Percentiles rank a stretch among this genome's conserved stretches.
Evolutionary conservation across 1,140 invertebrate species (phyloP).

Genomic region (Thalassaphorura encarpata): DNA sequence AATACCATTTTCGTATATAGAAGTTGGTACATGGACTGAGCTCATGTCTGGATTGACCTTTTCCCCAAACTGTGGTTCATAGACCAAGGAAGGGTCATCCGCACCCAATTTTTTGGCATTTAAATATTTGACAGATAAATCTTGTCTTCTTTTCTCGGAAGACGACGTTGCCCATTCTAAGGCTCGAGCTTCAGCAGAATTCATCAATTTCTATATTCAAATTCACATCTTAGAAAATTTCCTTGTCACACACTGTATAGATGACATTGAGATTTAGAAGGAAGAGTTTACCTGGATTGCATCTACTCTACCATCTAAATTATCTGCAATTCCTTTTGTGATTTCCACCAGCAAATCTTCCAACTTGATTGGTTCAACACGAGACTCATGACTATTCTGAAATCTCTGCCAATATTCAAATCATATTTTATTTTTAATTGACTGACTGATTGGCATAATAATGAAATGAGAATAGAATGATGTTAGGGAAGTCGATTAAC

Average conservation of each 20-base stretch:
- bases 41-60: slow-evolving; percentile 70
- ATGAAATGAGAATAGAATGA: neutral
- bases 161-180: neutral
- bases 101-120: neutral
- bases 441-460: neutral
- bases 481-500: neutral
- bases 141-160: neutral
- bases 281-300: slow-evolving; percentile 3
- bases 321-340: neutral
- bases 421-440: neutral
- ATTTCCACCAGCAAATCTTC: neutral
- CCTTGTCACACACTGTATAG: neutral
- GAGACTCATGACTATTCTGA: slow-evolving; percentile 5
- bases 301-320: neutral
- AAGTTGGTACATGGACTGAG: slow-evolving; percentile 86
- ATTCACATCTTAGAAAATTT: neutral
- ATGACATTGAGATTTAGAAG: neutral
- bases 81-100: slow-evolving; percentile 46
- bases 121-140: neutral
- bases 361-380: neutral
- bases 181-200: neutral
- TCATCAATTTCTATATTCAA: neutral
- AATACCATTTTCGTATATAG: slow-evolving; percentile 81
- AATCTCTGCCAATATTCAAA: slow-evolving; percentile 2
- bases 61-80: slow-evolving; percentile 69